Base-by-base conservation (phyloP, 35 echinoderm and acorn worm species). In the Apostichopus japonicus region DNA sequence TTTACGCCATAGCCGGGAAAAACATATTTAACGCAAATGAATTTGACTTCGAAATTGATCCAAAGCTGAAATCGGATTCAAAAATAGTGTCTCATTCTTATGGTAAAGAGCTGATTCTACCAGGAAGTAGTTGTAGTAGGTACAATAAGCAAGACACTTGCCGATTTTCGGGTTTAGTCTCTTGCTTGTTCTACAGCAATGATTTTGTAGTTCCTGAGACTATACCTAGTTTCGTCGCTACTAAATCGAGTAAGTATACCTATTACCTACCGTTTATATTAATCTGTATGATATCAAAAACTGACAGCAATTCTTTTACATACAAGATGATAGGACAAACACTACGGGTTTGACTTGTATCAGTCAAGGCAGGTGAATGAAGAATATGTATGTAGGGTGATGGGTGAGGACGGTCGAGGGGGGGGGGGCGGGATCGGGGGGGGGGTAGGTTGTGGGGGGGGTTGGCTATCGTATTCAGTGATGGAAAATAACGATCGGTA, bases 1-100 rank as follows among this genome's bases (percentile, higher is more conserved):
- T 80, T 15, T 44, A 80, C 78, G 78, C 78, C 78, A 80, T 80
- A 6, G 78, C 78, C 5, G 78, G 78, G 14, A 54, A 25, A 24
- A 80, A 80, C 16, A 24, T 25, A 9, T 80, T 80, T 13, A 24
- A n/a, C 15, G 14, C 23, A 33, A 53, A 33, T 25, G 78, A 80
- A 25, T 80, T 80, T 25, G 52, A 25, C 25, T 80, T 80, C 33
- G 25, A 80, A n/a, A 0, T 80, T 53, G 23, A 80, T 33, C 63
- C 10, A 67, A 67, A 53, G n/a, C 11, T 8, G 21, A n/a, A n/a
- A 13, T 24, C 78, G 0, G 33, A 27, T 80, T 24, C 78, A 33
- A 53, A 15, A 6, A 13, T 80, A 2, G 11, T 53, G 8, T 53
- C 24, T 25, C 24, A 80, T 8, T 0, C 10, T 80, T 80, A 24